These are phyloP conservation scores for Cyrtodaria siliqua DNA, from an alignment of 2,888 invertebrate species.

Conservation along the genomic window DNA sequence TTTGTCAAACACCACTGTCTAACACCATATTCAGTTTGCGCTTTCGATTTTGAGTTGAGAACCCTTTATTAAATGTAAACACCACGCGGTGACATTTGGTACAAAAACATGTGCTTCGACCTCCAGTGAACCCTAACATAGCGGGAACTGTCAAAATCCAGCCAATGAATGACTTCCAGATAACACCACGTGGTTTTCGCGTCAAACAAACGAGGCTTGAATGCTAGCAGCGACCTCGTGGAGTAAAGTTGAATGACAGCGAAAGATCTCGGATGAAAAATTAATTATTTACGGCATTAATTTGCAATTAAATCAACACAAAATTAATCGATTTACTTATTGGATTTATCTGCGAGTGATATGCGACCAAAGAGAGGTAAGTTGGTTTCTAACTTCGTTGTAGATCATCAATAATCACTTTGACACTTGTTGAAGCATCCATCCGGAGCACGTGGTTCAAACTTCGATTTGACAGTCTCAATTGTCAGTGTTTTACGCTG, in stretches of 20 bases:
- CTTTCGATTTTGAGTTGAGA: no score
- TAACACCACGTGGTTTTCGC: constrained; percentile 73
- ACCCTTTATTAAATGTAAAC: not conserved
- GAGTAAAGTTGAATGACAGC: constrained; percentile 33
- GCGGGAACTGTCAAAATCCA: constrained; percentile 35
- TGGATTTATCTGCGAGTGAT: constrained; percentile 34
- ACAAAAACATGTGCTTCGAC: constrained; percentile 44
- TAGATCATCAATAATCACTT: constrained; percentile 15
- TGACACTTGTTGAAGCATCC: constrained; percentile 63
- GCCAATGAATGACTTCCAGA: constrained; percentile 61
- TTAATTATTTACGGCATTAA: not conserved
- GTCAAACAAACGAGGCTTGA: constrained; percentile 72
- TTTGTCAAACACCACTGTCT: no score
- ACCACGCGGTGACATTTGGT: constrained; percentile 60
- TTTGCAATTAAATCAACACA: not conserved
- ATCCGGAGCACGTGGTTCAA: constrained; percentile 56
- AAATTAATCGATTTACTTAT: not conserved
- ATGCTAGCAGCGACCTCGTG: constrained; percentile 66
- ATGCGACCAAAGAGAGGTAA: constrained; percentile 73
- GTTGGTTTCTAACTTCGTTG: constrained; percentile 30
- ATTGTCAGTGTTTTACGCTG: not conserved
- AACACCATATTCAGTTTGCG: no score
- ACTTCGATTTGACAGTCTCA: not conserved
- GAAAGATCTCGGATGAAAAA: not conserved
- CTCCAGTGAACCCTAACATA: constrained; percentile 43